Conservation (phyloP, 2,113 vertebrate genomes). For the Cygnus atratus region DNA sequence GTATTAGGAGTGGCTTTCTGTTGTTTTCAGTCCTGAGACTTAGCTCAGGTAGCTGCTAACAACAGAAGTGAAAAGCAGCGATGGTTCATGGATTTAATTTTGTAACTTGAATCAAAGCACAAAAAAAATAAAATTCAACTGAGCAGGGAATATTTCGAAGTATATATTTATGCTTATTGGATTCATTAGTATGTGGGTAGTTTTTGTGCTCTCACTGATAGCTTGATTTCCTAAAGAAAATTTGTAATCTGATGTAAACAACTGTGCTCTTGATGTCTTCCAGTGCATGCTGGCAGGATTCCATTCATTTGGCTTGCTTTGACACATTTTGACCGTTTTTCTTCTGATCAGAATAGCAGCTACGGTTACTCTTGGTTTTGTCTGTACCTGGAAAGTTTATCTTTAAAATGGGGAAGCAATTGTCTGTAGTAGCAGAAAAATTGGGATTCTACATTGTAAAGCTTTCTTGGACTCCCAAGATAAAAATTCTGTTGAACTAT, state of each 20-base stretch:
- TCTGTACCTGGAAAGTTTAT: neutral
- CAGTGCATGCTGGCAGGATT: neutral
- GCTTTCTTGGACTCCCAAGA: neutral
- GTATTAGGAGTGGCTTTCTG: neutral
- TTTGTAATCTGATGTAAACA: neutral
- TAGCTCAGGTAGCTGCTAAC: neutral
- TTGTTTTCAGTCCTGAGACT: neutral
- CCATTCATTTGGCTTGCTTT: neutral
- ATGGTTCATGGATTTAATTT: neutral
- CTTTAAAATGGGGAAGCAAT: neutral
- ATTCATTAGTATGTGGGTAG: neutral
- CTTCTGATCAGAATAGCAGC: neutral
- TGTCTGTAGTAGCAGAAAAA: neutral
- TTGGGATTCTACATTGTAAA: neutral
- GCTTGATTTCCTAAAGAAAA: neutral
- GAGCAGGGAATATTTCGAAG: neutral
- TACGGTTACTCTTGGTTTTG: neutral
- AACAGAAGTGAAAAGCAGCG: neutral
- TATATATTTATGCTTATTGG: neutral
- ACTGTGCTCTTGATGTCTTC: neutral
- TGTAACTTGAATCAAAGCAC: neutral
- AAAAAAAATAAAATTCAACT: neutral
- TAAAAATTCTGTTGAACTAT: neutral
- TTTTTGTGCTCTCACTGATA: neutral
- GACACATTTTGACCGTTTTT: neutral